Evolutionary conservation across 2,888 invertebrate species (phyloP), one percentile per base, ranked within the genome.

Genomic region (Charanyca ferruginea): DNA sequence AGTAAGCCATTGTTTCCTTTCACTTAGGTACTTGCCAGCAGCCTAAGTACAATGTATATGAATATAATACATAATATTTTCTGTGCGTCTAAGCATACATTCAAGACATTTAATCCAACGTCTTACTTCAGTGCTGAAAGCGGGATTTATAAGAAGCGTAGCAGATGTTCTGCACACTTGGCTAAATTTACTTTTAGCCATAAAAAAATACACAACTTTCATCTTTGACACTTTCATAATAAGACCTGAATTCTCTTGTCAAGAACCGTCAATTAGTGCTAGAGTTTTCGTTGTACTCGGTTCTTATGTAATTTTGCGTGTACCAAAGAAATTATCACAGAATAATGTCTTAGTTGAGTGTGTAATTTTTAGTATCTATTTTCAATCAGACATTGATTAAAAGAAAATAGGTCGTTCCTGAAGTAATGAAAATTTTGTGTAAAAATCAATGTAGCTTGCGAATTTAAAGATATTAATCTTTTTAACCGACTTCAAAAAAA

Each of bases 121-220:
- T 68, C 73, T 79, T 81, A 76, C 74, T 74, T 66, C 66, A 81
- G 83, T 77, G 73, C 75, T 83, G 80, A 81, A 79, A 80, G 69
- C 79, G 58, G 75, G 77, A 85, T 85, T 80, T 83, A 83, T 70
- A 73, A 81, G 69, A 68, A 75, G 61, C 49, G 73, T 66, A 73
- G 66, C 79, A 83, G 80, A 81, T 85, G 80, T 84, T 81, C 75
- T 76, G 79, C 78, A 80, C 75, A 81, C 77, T 81, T 73, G 41
- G 79, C 71, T 53, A 72, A 81, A 83, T 71, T 76, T 72, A 75
- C 75, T 72, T 71, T 71, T 62, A 47, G 13, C 18, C 6, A 41
- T n/a, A 57, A 51, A 11, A 6, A 13, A 7, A 13, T 45, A 53
- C 3, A n/a, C 45, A 1, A 78, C 49, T 76, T 54, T 71, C 28